Percentiles rank a stretch among this genome's conserved stretches.
These are phyloP conservation scores for Stichodactyla mertensii DNA, from an alignment of 64 coral and sea anemone genomes.

Conservation along the genomic window DNA sequence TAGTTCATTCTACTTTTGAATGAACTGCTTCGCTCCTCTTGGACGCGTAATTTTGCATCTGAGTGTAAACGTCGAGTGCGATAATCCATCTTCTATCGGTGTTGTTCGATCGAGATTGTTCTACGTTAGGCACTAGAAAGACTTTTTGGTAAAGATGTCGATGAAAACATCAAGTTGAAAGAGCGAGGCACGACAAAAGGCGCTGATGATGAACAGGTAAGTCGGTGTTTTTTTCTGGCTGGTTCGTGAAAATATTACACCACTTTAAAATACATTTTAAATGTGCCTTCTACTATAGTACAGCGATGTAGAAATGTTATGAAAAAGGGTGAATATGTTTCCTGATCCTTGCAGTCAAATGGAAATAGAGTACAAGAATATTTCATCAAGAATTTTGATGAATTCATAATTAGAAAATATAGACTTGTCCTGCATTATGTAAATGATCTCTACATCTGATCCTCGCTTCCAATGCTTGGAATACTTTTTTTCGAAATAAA, in stretches of 20 bases:
- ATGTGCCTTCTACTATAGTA: not conserved
- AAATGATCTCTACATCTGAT: not conserved
- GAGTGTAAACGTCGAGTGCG: not conserved
- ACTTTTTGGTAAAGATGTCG: not conserved
- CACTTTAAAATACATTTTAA: not conserved
- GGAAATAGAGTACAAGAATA: not conserved
- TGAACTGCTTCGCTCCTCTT: not conserved
- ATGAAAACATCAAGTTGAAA: not conserved
- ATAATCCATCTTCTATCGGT: no score
- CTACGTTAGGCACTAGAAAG: not conserved
- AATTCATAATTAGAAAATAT: not conserved
- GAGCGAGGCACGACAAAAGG: not conserved
- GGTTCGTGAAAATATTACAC: not conserved
- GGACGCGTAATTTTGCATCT: not conserved
- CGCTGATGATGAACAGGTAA: not conserved
- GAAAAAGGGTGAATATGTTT: not conserved
- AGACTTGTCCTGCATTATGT: not conserved
- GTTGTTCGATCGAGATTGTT: not conserved
- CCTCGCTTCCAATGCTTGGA: not conserved
- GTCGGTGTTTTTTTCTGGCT: not conserved
- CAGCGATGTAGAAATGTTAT: not conserved
- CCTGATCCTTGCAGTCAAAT: not conserved
- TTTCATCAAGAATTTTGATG: not conserved
- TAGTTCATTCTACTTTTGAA: not conserved
- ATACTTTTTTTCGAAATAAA: not conserved